Evolutionary conservation across 2,888 invertebrate species (phyloP).

Genomic region (Unio delphinus): DNA sequence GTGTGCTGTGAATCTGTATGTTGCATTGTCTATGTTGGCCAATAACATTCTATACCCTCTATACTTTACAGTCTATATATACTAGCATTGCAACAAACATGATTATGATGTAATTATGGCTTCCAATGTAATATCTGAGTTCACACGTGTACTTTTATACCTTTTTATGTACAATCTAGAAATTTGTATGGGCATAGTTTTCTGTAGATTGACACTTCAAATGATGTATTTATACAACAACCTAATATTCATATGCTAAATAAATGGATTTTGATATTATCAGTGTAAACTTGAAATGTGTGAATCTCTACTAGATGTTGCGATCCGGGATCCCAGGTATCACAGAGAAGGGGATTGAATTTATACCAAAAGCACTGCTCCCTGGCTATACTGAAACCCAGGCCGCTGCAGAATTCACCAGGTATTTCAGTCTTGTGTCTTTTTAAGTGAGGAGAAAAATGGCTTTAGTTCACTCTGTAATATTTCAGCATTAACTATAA

Average conservation of each 20-base stretch:
- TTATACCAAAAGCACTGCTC: conserved; percentile 90
- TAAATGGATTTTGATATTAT: not conserved
- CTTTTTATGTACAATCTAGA: no score
- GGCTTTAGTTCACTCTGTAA: not conserved
- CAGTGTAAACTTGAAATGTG: not conserved
- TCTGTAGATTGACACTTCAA: not conserved
- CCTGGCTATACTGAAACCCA: conserved; percentile 93
- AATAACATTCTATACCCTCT: no score
- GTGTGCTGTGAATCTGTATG: no score
- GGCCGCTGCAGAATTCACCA: conserved; percentile 95
- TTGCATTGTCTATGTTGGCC: no score
- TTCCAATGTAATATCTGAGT: no score
- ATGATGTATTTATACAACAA: no score
- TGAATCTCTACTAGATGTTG: conserved; percentile 81
- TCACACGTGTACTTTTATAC: no score
- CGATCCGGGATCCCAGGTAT: conserved; percentile 93
- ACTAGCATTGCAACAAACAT: no score
- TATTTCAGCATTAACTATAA: not conserved
- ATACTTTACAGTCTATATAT: no score
- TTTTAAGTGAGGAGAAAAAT: not conserved
- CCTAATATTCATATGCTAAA: no score
- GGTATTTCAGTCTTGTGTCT: conserved; percentile 65
- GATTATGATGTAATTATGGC: no score
- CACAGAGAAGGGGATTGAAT: conserved; percentile 90
- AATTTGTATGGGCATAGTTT: not conserved